Percentiles rank a stretch among this genome's conserved stretches.
These are phyloP conservation scores for Sebastes taczanowskii DNA, from an alignment of 2,797 vertebrate genomes.

Conservation along the genomic window DNA sequence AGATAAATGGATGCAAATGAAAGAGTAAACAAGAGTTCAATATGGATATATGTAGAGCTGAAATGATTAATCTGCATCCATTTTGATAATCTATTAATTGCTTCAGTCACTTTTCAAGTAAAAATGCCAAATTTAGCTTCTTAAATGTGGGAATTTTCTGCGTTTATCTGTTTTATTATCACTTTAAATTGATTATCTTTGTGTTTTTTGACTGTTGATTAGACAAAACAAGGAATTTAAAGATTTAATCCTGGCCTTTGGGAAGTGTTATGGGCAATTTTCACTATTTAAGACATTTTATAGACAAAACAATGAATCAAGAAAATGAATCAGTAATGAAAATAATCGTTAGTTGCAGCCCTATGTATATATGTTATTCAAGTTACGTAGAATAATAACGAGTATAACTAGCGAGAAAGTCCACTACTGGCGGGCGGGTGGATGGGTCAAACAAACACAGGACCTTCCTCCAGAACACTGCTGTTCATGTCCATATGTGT, in stretches of 20 bases:
- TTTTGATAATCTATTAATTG: background rate
- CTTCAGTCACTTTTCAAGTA: background rate
- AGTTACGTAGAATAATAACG: too few species aligned
- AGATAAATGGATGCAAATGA: background rate
- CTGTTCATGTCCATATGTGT: too few species aligned
- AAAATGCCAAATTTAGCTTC: background rate
- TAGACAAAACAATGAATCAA: rapidly evolving
- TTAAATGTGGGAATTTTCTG: background rate
- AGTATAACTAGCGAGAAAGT: too few species aligned
- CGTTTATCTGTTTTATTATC: background rate
- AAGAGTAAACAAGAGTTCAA: background rate
- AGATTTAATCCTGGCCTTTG: background rate
- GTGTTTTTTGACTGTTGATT: background rate
- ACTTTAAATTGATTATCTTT: background rate
- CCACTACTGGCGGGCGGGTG: too few species aligned
- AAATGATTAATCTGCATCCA: background rate
- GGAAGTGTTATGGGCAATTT: background rate
- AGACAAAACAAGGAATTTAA: background rate
- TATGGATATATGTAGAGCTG: background rate
- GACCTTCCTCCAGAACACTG: too few species aligned
- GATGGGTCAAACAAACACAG: too few species aligned
- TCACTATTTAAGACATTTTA: background rate
- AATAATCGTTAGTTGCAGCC: background rate
- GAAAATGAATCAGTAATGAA: rapidly evolving
- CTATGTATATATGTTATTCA: background rate